phyloP scores from a whole-genome alignment of 2,113 vertebrate genomes.

The Lasiurus cinereus region DNA sequence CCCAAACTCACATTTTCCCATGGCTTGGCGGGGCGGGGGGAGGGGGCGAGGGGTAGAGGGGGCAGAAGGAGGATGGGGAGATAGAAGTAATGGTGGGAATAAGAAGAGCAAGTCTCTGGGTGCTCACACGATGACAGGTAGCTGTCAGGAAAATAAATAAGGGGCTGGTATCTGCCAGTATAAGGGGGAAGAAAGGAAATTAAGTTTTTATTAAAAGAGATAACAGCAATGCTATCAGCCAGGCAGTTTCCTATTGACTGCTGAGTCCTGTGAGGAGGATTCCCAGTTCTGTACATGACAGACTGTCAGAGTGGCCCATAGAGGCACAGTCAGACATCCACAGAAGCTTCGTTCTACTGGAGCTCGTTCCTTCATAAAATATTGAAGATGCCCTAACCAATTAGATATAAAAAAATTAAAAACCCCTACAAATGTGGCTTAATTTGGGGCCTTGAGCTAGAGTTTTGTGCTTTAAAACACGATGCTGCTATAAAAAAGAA shows the following conservation, averaged over 20 bases:
- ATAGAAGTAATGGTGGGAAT: background rate
- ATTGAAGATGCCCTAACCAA: conserved; percentile 72
- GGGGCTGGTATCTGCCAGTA: conserved; percentile 63
- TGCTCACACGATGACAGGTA: conserved; percentile 41
- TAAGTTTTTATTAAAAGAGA: conserved; percentile 88
- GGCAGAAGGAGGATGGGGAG: background rate
- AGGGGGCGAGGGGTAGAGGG: fast-evolving
- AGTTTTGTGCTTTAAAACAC: background rate
- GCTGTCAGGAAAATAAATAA: conserved; percentile 72
- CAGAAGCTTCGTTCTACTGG: conserved; percentile 62
- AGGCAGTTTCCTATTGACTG: conserved; percentile 80
- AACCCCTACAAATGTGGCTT: background rate
- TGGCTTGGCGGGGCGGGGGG: fast-evolving
- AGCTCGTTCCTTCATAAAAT: conserved; percentile 73
- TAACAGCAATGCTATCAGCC: conserved; percentile 84
- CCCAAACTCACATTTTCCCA: conserved; percentile 11
- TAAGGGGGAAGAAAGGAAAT: conserved; percentile 81
- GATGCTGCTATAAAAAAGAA: too few relatives aligned
- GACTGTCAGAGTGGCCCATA: conserved; percentile 69
- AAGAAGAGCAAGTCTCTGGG: conserved; percentile 7
- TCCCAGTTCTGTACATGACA: conserved; percentile 78
- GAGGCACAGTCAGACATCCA: conserved; percentile 63
- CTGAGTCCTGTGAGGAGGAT: conserved; percentile 83
- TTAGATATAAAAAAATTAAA: conserved; percentile 38
- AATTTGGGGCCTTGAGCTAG: background rate